These are phyloP conservation scores for Drosophila nr. perissopoda DNA, from an alignment of 2,888 invertebrate genomes.

Conservation along the genomic window DNA sequence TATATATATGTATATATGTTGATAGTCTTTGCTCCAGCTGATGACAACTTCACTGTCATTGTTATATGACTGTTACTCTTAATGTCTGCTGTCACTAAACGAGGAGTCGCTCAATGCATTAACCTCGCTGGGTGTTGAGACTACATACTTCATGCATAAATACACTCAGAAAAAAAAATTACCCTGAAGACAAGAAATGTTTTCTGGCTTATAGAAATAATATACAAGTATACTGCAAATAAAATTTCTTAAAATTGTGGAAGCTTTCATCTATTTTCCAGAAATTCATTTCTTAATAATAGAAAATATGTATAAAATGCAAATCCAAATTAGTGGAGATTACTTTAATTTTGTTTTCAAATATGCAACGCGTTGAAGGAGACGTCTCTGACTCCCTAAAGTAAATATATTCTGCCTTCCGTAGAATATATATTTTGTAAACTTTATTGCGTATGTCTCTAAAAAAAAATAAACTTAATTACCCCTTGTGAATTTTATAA, in stretches of 20 bases:
- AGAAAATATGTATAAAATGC: background rate
- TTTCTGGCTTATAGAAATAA: background rate
- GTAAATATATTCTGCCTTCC: background rate
- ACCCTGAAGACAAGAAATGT: background rate
- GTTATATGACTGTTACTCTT: constrained; percentile 9
- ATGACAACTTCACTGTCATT: constrained; percentile 39
- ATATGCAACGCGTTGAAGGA: background rate
- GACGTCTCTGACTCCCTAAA: too few species aligned
- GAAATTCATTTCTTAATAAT: background rate
- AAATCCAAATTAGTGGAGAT: background rate
- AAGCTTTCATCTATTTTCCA: too few species aligned
- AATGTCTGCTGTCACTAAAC: constrained; percentile 7
- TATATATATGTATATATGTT: background rate
- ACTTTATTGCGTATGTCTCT: background rate
- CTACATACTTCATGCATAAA: constrained; percentile 26
- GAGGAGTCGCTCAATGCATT: constrained; percentile 21
- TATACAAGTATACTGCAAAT: too few species aligned
- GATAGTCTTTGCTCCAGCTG: constrained; percentile 3
- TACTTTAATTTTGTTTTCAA: background rate
- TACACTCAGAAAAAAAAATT: background rate
- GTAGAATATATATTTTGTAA: background rate
- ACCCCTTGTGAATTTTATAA: background rate
- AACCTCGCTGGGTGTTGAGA: constrained; percentile 20
- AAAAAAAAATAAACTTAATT: background rate
- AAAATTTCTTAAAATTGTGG: too few species aligned